A percentile compares a stretch with the other conserved stretches of the same genome.
Evolutionary conservation across 2,888 invertebrate species (phyloP).

Genomic region (Spilarctia lutea): DNA sequence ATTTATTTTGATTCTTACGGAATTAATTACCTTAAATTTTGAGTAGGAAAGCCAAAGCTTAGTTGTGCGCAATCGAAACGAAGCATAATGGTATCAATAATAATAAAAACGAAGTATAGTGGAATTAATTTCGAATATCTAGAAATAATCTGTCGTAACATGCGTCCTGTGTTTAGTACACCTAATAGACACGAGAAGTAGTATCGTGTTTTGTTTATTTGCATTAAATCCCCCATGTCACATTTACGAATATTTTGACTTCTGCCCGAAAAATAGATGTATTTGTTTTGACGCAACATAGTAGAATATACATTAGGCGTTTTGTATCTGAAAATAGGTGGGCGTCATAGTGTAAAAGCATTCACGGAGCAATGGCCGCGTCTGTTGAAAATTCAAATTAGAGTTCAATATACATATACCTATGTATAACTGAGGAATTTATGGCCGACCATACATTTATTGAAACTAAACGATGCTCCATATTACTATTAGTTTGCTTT

Average conservation of each 20-base stretch:
- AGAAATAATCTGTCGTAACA: not conserved
- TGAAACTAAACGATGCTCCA: constrained; percentile 25
- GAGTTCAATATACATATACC: constrained; percentile 52
- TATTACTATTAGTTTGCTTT: not conserved
- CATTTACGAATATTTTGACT: constrained; percentile 53
- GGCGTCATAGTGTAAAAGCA: constrained; percentile 72
- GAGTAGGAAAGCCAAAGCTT: not conserved
- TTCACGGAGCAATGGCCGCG: constrained; percentile 71
- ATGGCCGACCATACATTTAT: constrained; percentile 29
- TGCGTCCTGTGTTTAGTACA: constrained; percentile 34
- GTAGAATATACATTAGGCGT: constrained; percentile 70
- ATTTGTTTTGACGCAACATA: constrained; percentile 64
- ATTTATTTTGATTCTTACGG: constrained; percentile 1
- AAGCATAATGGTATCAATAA: constrained; percentile 16
- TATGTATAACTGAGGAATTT: constrained; percentile 40
- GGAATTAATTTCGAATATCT: constrained; percentile 31
- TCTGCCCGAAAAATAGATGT: constrained; percentile 49
- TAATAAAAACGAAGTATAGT: constrained; percentile 1
- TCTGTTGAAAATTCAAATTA: constrained; percentile 61
- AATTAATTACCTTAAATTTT: constrained; percentile 3
- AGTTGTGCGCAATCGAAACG: not conserved
- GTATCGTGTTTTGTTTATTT: constrained; percentile 53
- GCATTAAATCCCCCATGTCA: constrained; percentile 60
- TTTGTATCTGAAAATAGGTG: constrained; percentile 77
- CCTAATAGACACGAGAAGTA: constrained; percentile 51